Conservation (phyloP, 92 coral and sea anemone genomes). For the Isaurus tuberculatus region DNA sequence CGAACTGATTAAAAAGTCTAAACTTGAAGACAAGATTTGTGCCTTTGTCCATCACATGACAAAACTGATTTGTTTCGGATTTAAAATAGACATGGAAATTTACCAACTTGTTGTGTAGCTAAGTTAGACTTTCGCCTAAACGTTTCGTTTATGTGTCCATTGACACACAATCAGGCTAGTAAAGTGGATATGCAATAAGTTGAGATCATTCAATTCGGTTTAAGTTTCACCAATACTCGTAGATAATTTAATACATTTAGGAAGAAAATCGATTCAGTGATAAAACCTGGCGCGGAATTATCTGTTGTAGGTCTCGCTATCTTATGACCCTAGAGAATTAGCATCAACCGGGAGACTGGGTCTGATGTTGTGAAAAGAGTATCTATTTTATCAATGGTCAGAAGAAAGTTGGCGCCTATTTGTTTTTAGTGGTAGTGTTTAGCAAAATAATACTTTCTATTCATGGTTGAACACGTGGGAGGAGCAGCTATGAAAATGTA, state of each 20-base stretch:
- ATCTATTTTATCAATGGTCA: slow-evolving; percentile 16
- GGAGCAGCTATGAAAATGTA: slow-evolving; percentile 37
- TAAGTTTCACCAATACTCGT: slow-evolving; percentile 23
- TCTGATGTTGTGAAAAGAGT: not conserved
- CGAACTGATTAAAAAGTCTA: too few species aligned
- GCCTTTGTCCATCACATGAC: too few species aligned
- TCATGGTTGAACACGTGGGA: slow-evolving; percentile 42
- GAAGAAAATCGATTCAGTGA: slow-evolving; percentile 29
- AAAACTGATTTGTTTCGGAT: too few species aligned
- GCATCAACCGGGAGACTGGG: slow-evolving; percentile 11
- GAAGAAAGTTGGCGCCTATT: slow-evolving; percentile 38
- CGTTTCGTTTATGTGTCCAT: too few species aligned
- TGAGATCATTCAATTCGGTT: slow-evolving; percentile 17
- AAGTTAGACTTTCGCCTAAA: too few species aligned
- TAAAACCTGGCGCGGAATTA: slow-evolving; percentile 15
- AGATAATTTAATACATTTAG: slow-evolving; percentile 1
- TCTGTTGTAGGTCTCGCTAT: not conserved
- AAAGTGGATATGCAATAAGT: not conserved
- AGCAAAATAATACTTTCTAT: slow-evolving; percentile 20
- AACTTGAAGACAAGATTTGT: too few species aligned
- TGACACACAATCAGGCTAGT: not conserved
- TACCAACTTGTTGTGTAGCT: not conserved
- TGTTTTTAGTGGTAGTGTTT: slow-evolving; percentile 27
- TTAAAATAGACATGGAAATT: too few species aligned
- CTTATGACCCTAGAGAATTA: slow-evolving; percentile 1